Evolutionary conservation across 2,797 vertebrate species (phyloP), one percentile per base, ranked within the genome.

Genomic region (Lagorchestes hirsutus): DNA sequence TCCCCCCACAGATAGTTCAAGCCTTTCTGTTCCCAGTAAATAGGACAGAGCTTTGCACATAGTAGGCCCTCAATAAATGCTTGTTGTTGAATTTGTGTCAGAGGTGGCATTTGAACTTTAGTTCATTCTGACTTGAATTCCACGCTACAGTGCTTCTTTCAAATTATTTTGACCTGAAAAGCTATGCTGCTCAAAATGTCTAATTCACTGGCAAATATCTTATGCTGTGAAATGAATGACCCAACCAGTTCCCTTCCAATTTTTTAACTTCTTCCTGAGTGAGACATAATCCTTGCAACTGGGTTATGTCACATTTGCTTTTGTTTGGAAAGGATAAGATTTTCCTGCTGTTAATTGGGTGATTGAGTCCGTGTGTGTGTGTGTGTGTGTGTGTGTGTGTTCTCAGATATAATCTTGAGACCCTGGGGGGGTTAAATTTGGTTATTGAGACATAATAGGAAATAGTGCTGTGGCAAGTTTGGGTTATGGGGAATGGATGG

Each of bases 401-500:
- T 98, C 98, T 96, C 96, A 97, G 98, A 98, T 98, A 97, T 98
- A 97, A 98, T 98, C 98, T 98, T 94, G 93, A 97, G 96, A 96
- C 91, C 91, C 52, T 82, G 8, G 96, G 97, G 93, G 97, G 97
- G 97, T 98, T 98, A 98, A 95, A 97, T 98, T 97, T 98, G 97
- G 98, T 98, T 98, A 97, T 96, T 92, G 98, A 99, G 98, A 98
- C 98, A 98, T 97, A 99, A 98, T 98, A 98, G 98, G 97, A 98
- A 98, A 97, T 98, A 90, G 58, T 97, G 92, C 97, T 98, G 95
- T 95, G 95, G 92, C 95, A 97, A 97, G 98, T 98, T 98, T 98
- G 98, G 98, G 97, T 98, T 99, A 98, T 91, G 96, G 56, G 94
- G 97, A 97, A 92, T 96, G 93, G 97, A 46, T 96, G 96, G 95